Evolutionary conservation across 2,888 invertebrate genomes (phyloP).

Genomic region (Patella pellucida): DNA sequence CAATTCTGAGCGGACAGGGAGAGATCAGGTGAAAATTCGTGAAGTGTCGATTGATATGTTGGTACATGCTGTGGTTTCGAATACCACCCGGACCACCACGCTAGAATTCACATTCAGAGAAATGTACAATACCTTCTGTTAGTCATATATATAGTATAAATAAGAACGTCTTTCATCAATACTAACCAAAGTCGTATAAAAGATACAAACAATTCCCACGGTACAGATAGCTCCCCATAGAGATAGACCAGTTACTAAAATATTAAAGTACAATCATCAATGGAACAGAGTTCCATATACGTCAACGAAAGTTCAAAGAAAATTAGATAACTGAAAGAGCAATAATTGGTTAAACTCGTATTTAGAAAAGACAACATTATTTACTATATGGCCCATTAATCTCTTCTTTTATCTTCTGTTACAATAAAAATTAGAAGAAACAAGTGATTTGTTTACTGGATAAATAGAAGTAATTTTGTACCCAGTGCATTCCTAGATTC

Average conservation of each 20-base stretch:
- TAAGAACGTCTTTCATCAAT: too few species aligned
- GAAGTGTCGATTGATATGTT: too few species aligned
- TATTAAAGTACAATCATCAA: constrained; percentile 28
- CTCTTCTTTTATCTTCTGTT: too few species aligned
- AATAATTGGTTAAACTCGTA: neutral
- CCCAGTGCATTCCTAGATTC: too few species aligned
- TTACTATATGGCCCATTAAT: too few species aligned
- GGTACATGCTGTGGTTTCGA: too few species aligned
- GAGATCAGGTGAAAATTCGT: too few species aligned
- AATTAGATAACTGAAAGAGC: neutral
- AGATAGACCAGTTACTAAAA: constrained; percentile 85
- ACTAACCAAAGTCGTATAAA: constrained; percentile 89
- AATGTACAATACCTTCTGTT: neutral
- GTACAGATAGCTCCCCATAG: constrained; percentile 83
- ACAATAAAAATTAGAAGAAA: too few species aligned
- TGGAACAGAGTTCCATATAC: neutral
- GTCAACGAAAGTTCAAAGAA: neutral
- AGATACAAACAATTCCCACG: constrained; percentile 88
- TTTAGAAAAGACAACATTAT: neutral
- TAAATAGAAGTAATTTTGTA: too few species aligned
- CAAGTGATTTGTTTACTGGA: too few species aligned
- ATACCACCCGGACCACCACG: neutral
- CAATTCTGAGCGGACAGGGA: too few species aligned
- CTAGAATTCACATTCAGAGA: constrained; percentile 9
- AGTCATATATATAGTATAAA: too few species aligned